Evolutionary conservation across 2,113 vertebrate species (phyloP).

Genomic region (Heterotis niloticus): DNA sequence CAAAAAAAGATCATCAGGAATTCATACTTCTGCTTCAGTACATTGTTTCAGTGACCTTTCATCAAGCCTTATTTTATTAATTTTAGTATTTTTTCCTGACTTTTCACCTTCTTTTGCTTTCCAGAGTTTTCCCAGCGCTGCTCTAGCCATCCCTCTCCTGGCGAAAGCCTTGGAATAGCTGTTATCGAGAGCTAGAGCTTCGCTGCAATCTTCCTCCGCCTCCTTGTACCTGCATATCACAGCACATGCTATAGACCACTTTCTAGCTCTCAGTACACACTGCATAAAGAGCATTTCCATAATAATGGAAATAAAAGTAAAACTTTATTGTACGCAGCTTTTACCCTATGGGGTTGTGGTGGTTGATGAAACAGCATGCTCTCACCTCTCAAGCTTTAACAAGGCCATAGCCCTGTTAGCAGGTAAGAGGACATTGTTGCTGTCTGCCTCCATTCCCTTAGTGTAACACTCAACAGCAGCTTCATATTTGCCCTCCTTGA

Average conservation of each 20-base stretch:
- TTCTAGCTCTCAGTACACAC: background rate
- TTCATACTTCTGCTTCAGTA: too few relatives aligned
- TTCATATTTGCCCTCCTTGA: constrained; percentile 92
- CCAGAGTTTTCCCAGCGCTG: constrained; percentile 73
- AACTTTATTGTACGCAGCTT: background rate
- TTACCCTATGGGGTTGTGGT: background rate
- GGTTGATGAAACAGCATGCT: background rate
- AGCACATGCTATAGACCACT: background rate
- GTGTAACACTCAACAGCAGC: constrained; percentile 85
- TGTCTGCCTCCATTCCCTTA: constrained; percentile 82
- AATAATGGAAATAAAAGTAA: too few relatives aligned
- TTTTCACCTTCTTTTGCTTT: constrained; percentile 80
- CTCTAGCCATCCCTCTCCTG: constrained; percentile 82
- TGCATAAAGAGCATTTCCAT: background rate
- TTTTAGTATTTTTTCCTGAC: background rate
- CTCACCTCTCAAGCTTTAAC: constrained; percentile 83
- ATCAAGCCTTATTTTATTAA: background rate
- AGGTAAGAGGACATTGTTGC: constrained; percentile 79
- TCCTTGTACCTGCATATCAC: constrained; percentile 72
- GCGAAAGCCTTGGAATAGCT: constrained; percentile 92
- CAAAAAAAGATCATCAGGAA: too few relatives aligned
- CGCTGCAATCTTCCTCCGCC: constrained; percentile 86
- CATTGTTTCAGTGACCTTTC: too few relatives aligned
- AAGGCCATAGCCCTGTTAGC: constrained; percentile 98
- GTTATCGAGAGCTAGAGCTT: constrained; percentile 76